Base-by-base conservation (phyloP, 2,888 invertebrate species). In the Pammene fasciana region DNA sequence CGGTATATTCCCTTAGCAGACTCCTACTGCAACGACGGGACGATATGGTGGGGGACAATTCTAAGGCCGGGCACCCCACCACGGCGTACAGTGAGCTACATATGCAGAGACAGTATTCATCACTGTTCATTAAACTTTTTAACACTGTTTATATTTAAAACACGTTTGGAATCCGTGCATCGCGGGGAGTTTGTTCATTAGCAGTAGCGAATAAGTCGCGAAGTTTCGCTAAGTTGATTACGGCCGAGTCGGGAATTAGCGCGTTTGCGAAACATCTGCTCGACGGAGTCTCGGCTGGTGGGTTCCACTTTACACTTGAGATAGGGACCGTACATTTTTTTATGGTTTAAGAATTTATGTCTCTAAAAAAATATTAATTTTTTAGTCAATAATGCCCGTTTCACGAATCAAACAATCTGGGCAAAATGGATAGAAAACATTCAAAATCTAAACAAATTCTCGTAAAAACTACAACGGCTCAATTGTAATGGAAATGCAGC, bases 181-280 rank as follows among this genome's bases (percentile, higher is more conserved):
- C 83, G 83, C 82, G 81, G 75, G 73, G 81, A 86, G 82, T 86
- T 85, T 79, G 82, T 86, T 87, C 87, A 85, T 87, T 87, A 86
- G 86, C 78, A 78, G 78, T 71, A 78, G 80, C 78, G 81, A 82
- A 82, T 85, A 86, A 85, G 85, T 84, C 82, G 78, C 77, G 71
- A 84, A 86, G 80, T 87, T 85, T 78, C 73, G 72, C 76, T 71
- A 73, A 73, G 26, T 73, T 70, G 67, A 71, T 73, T 71, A 73
- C 68, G 64, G 71, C 66, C 61, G 71, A 73, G 74, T 66, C 72
- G 65, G 65, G 72, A 75, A 76, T 77, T 77, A 77, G 76, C 75
- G 71, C 71, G 73, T 75, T 75, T 74, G 72, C 72, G 71, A 76
- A 75, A 76, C 74, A 71, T 70, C 68, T 70, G 66, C 70, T 71